These are phyloP conservation scores for Diceros bicornis DNA, from an alignment of 2,797 vertebrate species.

Conservation along the genomic window DNA sequence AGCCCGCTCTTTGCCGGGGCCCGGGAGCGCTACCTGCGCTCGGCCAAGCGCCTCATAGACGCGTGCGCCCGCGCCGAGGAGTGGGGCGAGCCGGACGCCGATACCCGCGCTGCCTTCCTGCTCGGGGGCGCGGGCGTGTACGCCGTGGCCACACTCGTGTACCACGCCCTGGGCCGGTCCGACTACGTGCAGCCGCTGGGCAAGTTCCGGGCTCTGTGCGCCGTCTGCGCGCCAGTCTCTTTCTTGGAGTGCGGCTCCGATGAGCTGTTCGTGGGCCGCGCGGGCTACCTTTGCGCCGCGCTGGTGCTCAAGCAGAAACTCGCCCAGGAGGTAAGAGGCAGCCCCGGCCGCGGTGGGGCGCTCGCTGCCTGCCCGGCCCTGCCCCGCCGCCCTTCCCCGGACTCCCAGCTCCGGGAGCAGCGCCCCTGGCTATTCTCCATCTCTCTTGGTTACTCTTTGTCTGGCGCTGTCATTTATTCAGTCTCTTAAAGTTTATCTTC, in stretches of 20 bases:
- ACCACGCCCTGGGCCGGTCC: conserved; percentile 92
- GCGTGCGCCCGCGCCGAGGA: conserved; percentile 90
- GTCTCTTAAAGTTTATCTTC: neutral
- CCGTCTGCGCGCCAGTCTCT: conserved; percentile 91
- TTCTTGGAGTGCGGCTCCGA: conserved; percentile 95
- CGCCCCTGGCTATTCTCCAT: neutral
- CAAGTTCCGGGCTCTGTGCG: conserved; percentile 93
- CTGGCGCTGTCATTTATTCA: neutral
- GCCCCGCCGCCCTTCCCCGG: neutral
- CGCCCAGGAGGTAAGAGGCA: conserved; percentile 92
- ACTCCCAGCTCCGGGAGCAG: neutral
- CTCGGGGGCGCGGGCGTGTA: conserved; percentile 94
- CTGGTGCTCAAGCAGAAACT: conserved; percentile 94
- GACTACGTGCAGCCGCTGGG: conserved; percentile 92
- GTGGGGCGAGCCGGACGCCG: conserved; percentile 91
- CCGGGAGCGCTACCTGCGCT: conserved; percentile 91
- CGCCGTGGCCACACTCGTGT: conserved; percentile 93
- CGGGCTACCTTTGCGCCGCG: conserved; percentile 94
- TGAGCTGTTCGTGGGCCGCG: conserved; percentile 95
- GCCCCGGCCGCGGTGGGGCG: conserved; percentile 52
- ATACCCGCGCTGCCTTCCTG: conserved; percentile 93
- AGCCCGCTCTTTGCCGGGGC: conserved; percentile 91
- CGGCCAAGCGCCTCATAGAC: conserved; percentile 93
- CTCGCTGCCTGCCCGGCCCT: neutral
- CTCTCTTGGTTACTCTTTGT: conserved; percentile 37